phyloP scores from a whole-genome alignment of 1,140 invertebrate genomes.

The Halesus radiatus region DNA sequence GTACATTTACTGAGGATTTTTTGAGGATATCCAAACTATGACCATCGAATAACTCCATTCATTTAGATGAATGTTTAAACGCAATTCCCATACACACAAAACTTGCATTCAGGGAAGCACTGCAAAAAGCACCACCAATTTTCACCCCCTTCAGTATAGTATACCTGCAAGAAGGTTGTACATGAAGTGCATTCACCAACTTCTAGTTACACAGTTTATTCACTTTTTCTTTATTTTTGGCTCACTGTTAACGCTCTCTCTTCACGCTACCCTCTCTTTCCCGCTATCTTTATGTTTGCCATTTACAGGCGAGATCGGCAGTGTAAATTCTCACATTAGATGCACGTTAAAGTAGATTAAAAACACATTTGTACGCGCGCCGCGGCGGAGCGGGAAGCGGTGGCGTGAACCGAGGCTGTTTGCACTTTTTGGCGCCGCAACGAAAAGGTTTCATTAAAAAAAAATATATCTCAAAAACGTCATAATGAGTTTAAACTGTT shows the following conservation, averaged over 20 bases:
- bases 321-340: constrained; percentile 57
- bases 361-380: constrained; percentile 54
- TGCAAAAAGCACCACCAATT: too few species aligned
- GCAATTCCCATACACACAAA: too few species aligned
- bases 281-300: constrained; percentile 54
- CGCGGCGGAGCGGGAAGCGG: neutral
- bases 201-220: neutral
- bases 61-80: too few species aligned
- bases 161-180: neutral
- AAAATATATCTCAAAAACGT: too few species aligned
- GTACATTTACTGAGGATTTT: too few species aligned
- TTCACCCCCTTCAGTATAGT: too few species aligned
- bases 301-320: constrained; percentile 51
- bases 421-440: neutral
- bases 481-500: too few species aligned
- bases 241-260: constrained; percentile 31
- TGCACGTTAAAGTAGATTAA: constrained; percentile 56
- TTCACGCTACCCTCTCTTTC: constrained; percentile 37
- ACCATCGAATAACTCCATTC: too few species aligned
- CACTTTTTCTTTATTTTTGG: constrained; percentile 22
- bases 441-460: too few species aligned
- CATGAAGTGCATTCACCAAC: constrained; percentile 1
- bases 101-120: too few species aligned
- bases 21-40: too few species aligned
- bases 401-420: neutral